phyloP scores from a whole-genome alignment of 2,888 invertebrate species.

The Apodemia mormo region DNA sequence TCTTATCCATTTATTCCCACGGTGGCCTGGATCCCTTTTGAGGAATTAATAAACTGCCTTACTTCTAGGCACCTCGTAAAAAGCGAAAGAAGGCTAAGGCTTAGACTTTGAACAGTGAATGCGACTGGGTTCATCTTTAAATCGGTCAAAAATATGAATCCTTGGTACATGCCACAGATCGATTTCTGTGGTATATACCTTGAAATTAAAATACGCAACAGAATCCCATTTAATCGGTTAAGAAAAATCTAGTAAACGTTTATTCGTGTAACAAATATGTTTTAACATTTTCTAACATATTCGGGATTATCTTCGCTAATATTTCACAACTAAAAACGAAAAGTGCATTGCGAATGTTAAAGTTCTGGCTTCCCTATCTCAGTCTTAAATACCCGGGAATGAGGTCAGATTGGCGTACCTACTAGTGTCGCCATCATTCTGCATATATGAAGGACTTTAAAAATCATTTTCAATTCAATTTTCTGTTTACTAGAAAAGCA shows the following conservation, averaged over 20 bases:
- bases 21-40: too few relatives aligned
- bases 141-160: too few relatives aligned
- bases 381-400: constrained; percentile 45
- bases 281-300: constrained; percentile 14
- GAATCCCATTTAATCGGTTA: not conserved
- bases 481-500: not conserved
- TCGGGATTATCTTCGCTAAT: constrained; percentile 24
- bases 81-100: too few relatives aligned
- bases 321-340: constrained; percentile 29
- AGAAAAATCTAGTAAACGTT: not conserved
- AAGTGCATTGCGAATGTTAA: constrained; percentile 34
- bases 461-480: not conserved
- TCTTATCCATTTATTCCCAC: too few relatives aligned
- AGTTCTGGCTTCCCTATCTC: constrained; percentile 36
- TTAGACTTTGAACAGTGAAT: too few relatives aligned
- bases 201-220: not conserved
- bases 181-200: not conserved
- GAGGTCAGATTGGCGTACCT: constrained; percentile 47
- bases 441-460: not conserved
- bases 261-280: not conserved
- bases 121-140: too few relatives aligned
- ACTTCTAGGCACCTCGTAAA: too few relatives aligned
- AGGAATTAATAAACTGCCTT: too few relatives aligned
- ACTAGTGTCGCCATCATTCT: constrained; percentile 17
- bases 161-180: too few relatives aligned